Conservation (phyloP, 2,888 invertebrate genomes). For the Pammene fasciana region DNA sequence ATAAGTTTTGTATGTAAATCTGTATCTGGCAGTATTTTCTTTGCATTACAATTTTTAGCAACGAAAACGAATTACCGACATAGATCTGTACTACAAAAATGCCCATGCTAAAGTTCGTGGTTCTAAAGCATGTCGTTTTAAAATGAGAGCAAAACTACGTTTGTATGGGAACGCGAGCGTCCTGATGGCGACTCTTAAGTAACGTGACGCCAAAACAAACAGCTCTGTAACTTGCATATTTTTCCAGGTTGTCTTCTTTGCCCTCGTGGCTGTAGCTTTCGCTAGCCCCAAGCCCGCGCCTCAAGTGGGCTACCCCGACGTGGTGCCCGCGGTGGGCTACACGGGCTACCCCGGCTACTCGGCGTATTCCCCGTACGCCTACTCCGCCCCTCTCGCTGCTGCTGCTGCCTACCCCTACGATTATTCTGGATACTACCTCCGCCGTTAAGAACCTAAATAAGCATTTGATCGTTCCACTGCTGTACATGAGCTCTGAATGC, state of each 20-base stretch:
- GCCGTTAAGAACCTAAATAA: conserved; percentile 43
- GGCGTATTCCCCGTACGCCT: conserved; percentile 53
- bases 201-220: neutral
- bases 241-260: conserved; percentile 81
- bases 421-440: conserved; percentile 61
- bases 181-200: no score
- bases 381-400: conserved; percentile 58
- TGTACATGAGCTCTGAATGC: conserved; percentile 55
- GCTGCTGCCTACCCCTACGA: conserved; percentile 60
- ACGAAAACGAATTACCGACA: no score
- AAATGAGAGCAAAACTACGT: no score
- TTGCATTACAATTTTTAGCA: no score
- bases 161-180: no score
- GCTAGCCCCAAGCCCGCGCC: conserved; percentile 79
- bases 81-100: no score
- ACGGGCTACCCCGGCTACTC: conserved; percentile 55
- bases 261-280: conserved; percentile 81
- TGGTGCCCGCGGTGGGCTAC: conserved; percentile 51
- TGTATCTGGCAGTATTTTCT: no score
- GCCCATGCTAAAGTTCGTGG: no score
- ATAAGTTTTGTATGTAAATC: no score
- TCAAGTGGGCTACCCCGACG: conserved; percentile 63
- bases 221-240: neutral
- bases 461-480: conserved; percentile 39
- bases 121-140: no score